These are phyloP conservation scores for Barypeithes pellucidus DNA, from an alignment of 2,888 invertebrate genomes.

Conservation along the genomic window DNA sequence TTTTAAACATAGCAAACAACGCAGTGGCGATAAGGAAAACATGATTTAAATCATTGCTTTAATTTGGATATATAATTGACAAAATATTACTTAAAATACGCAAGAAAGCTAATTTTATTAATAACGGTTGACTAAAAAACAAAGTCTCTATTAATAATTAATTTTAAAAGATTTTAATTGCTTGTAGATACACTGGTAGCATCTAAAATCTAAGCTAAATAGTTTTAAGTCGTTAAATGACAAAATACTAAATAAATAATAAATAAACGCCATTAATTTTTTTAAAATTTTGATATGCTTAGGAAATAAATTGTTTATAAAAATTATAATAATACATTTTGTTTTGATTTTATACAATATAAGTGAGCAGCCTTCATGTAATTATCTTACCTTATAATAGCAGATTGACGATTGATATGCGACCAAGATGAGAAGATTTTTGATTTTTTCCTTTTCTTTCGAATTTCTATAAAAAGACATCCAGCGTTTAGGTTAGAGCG, in stretches of 20 bases:
- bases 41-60: too few species aligned
- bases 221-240: too few species aligned
- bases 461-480: constrained; percentile 40
- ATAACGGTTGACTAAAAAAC: too few species aligned
- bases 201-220: too few species aligned
- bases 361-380: constrained; percentile 42
- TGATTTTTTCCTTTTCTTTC: constrained; percentile 29
- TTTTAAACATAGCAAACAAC: too few species aligned
- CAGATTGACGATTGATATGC: constrained; percentile 32
- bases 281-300: constrained; percentile 20
- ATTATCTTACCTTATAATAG: constrained; percentile 42
- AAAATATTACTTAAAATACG: too few species aligned
- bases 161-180: too few species aligned
- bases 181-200: too few species aligned
- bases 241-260: not conserved
- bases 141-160: too few species aligned
- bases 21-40: too few species aligned
- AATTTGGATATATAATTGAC: too few species aligned
- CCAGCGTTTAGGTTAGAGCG: constrained; percentile 60
- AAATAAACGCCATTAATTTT: not conserved
- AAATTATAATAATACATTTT: not conserved
- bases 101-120: too few species aligned
- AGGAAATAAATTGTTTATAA: not conserved
- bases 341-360: constrained; percentile 29
- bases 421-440: constrained; percentile 40